Base-by-base conservation (phyloP, 37 sponge, comb jelly and placozoan genomes). In the Axinella damicornis region DNA sequence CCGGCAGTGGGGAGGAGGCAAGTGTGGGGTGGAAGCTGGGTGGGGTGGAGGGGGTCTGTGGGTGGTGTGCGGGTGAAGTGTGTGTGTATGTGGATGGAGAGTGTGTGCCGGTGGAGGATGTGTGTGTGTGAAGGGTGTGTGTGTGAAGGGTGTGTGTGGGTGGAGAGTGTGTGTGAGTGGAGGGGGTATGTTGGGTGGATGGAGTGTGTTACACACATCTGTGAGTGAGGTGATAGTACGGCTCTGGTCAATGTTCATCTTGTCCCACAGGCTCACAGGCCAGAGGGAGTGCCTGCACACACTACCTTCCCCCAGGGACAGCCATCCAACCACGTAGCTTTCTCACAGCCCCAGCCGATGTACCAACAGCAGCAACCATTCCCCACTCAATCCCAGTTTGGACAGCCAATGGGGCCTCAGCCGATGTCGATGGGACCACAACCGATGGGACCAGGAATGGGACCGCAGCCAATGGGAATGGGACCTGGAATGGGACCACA, bases 331-430 rank as follows among this genome's bases (percentile, higher is more conserved):
- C 85, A 90, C n/a, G 55, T 34, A 12, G 65, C 68, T n/a, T 80
- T 52, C 57, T 33, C 30, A 24, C 85, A 85, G 55, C 88, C 41
- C 11, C 80, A 80, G 68, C 80, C 85, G 83, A 68, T n/a, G 38
- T 76, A 85, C 16, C 40, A 40, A 30, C 76, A 87, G 70, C 83
- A 70, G 41, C 75, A 68, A 85, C 76, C 30, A 52, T 74, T 76
- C 40, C 82, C 79, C 73, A 34, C 73, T 34, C 73, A 27, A 0
- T 35, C 62, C 53, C 40, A 22, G 1, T 15, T 39, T 21, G 58
- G 52, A 62, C 25, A 70, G 53, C 71, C 46, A 70, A 27, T 34
- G 25, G 53, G 52, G 16, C 70, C 24, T 27, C 69, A 69, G 30
- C 40, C 19, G 73, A 39, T 36, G 1, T 11, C 37, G 13, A 78